Evolutionary conservation across 2,888 invertebrate species (phyloP), one percentile per base, ranked within the genome.

Genomic region (Monochamus alternatus): DNA sequence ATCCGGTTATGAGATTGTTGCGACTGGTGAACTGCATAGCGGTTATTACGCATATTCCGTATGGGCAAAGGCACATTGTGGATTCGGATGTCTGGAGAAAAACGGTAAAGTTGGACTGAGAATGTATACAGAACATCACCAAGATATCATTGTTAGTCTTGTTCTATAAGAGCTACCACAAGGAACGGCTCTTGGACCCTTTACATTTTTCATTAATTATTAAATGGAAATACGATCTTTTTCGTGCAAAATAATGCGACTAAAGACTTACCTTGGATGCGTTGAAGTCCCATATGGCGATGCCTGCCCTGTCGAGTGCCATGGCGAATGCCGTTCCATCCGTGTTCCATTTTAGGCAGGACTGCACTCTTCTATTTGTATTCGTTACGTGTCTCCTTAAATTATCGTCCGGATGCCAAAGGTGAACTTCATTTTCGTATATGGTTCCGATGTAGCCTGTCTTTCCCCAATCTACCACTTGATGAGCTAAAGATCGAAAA

Each of bases 401-500:
- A 60, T 74, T 79, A n/a, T 64, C 78, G 32, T 73, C 78, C 7
- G 72, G 81, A 73, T 78, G 81, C 85, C 82, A 84, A 31, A 81
- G 72, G 73, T 81, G 84, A 10, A 82, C 82, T 80, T 78, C 80
- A 12, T 74, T 75, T 47, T 75, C 78, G 75, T 83, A 85, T 58
- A 81, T 80, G 3, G 81, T 82, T 0, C 78, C 83, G 67, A 84
- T 76, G 31, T 80, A 81, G 51, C 81, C 82, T 64, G 75, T 77
- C 60, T 79, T 82, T 38, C 84, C 80, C 83, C 82, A 81, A 65
- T 83, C 83, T 5, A 80, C 80, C 43, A 80, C 74, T 22, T 83
- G 79, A n/a, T 79, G 76, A 74, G 75, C 82, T 83, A 69, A 66
- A 75, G 5, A 38, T 38, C 7, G 22, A 22, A 77, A 2, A 14